Evolutionary conservation across 2,797 vertebrate species (phyloP).

Genomic region (Acomys russatus): DNA sequence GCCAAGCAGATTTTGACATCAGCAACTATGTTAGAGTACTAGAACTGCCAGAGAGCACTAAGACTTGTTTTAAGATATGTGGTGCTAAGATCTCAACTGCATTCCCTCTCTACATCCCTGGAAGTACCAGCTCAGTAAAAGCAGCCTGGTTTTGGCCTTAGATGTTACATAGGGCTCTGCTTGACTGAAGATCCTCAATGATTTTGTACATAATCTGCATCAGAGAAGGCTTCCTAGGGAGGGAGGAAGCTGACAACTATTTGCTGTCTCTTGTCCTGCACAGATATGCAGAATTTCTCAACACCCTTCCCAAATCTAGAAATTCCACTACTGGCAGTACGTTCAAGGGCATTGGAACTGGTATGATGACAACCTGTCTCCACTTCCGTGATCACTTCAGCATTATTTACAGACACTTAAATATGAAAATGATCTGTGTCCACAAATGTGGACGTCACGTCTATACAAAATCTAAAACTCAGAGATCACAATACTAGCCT

Average conservation of each 20-base stretch:
- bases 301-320: background rate
- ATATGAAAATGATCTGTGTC: background rate
- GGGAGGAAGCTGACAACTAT: background rate
- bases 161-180: background rate
- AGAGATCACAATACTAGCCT: background rate
- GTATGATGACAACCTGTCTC: background rate
- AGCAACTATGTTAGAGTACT: background rate
- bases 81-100: background rate
- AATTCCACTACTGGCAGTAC: background rate
- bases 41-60: background rate
- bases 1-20: conserved; percentile 19
- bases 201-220: background rate
- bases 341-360: background rate
- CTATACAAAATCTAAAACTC: background rate
- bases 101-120: background rate
- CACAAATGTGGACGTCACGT: background rate
- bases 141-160: background rate
- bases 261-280: too few relatives aligned
- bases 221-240: accelerated
- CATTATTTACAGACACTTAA: too few relatives aligned
- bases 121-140: background rate
- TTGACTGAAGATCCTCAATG: background rate
- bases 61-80: conserved; percentile 34
- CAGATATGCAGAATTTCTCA: background rate
- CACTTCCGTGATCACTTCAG: background rate